A percentile compares a stretch with the other conserved stretches of the same genome.
Evolutionary conservation across 2,888 invertebrate genomes (phyloP).

Genomic region (Hydriomena furcata): DNA sequence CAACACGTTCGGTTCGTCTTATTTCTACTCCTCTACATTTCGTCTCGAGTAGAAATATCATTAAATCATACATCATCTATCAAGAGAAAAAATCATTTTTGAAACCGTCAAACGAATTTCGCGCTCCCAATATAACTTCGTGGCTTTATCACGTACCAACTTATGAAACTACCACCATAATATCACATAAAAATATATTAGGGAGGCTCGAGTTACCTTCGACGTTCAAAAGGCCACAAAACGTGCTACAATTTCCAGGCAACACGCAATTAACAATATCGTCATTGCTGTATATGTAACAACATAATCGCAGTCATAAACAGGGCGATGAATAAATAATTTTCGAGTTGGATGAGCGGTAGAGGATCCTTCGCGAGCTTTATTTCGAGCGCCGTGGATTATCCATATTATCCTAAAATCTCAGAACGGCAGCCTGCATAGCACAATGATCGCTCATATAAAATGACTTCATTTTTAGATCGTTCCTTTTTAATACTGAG

Average conservation of each 20-base stretch:
- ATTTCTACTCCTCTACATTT: too few species aligned
- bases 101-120: neutral
- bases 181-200: constrained; percentile 27
- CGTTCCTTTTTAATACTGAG: constrained; percentile 58
- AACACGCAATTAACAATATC: constrained; percentile 42
- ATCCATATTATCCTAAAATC: constrained; percentile 79
- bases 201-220: constrained; percentile 20
- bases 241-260: constrained; percentile 23
- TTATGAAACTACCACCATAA: constrained; percentile 27
- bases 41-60: too few species aligned
- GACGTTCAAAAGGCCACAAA: constrained; percentile 15
- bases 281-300: constrained; percentile 46
- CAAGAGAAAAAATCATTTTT: neutral
- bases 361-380: constrained; percentile 64
- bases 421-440: constrained; percentile 60
- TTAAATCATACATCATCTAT: too few species aligned
- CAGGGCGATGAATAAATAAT: constrained; percentile 71
- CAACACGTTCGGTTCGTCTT: too few species aligned
- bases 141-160: constrained; percentile 15
- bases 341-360: constrained; percentile 63
- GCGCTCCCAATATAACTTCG: neutral
- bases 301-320: constrained; percentile 59
- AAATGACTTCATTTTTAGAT: constrained; percentile 67
- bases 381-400: constrained; percentile 70
- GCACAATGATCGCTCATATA: constrained; percentile 59